phyloP scores from a whole-genome alignment of 2,888 invertebrate species.

The Sisyra terminalis region DNA sequence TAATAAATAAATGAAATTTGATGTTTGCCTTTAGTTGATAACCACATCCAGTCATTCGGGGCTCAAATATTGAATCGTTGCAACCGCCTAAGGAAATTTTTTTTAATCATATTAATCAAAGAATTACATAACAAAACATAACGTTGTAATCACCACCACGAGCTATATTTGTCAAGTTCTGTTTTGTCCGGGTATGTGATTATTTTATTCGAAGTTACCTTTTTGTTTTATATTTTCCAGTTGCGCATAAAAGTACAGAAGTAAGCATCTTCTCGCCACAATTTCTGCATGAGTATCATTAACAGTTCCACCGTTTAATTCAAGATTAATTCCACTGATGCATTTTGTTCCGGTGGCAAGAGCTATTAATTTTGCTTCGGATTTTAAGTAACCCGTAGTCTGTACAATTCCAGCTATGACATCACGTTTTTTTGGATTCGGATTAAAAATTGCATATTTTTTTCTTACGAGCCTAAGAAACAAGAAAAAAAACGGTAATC shows the following conservation, averaged over 20 bases:
- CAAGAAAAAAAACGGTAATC: slow-evolving; percentile 7
- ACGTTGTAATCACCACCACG: too few species aligned
- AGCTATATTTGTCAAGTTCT: too few species aligned
- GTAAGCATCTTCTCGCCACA: slow-evolving; percentile 64
- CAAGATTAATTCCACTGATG: slow-evolving; percentile 84
- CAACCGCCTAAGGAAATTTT: too few species aligned
- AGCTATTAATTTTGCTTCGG: slow-evolving; percentile 39
- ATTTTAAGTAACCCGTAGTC: slow-evolving; percentile 36
- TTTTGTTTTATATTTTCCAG: slow-evolving; percentile 42
- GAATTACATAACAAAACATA: too few species aligned
- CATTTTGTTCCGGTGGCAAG: slow-evolving; percentile 90
- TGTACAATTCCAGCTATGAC: slow-evolving; percentile 93
- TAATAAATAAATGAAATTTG: too few species aligned
- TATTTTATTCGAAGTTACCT: too few species aligned
- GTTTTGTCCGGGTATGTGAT: too few species aligned
- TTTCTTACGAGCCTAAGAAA: slow-evolving; percentile 41
- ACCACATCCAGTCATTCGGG: too few species aligned
- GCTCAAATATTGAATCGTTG: too few species aligned
- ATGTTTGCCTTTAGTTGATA: too few species aligned
- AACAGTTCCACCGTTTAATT: slow-evolving; percentile 66
- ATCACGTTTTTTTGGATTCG: slow-evolving; percentile 64
- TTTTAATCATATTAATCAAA: too few species aligned
- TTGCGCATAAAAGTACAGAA: slow-evolving; percentile 65
- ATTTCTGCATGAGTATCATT: slow-evolving; percentile 98
- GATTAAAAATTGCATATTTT: slow-evolving; percentile 62